Base-by-base conservation (phyloP, 2,113 vertebrate species). In the Catagonus wagneri region DNA sequence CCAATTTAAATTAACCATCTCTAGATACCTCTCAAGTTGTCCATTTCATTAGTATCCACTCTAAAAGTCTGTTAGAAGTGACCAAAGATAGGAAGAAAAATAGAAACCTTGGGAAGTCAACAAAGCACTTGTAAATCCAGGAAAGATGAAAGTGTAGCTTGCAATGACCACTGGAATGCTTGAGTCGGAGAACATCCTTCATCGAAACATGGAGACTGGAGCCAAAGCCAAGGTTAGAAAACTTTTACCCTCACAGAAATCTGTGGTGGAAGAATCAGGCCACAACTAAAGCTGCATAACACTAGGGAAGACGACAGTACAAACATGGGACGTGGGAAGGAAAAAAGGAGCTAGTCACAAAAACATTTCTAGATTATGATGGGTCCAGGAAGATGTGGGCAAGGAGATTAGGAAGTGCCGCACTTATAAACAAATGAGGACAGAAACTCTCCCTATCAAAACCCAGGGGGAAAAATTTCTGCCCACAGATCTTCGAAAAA, bases 51-150 rank as follows among this genome's bases (percentile, higher is more conserved):
- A 74, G 32, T 29, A 81, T 79, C 68, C 5, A 58, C 61, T 52
- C 68, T 66, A 71, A 76, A 71, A 90, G 44, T 87, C 68, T 65
- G 69, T 71, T 66, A 8, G 23, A 58, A 78, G 56, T 23, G 54
- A 58, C 20, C n/a, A 44, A 78, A 76, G 63, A 69, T 76, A 54
- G 34, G 54, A 87, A 50, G 71, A 63, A 56, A 63, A 88, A 91
- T 90, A 65, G 69, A 72, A 91, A 91, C 20, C 32, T 50, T 22
- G 76, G 76, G 15, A 83, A 78, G 63, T 74, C 44, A 91, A 91
- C 34, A 74, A 79, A 72, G 52, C 32, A 7, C 36, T 72, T 66
- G 32, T 19, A 79, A 84, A 79, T 61, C 88, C 34, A 74, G 29
- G 36, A 72, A 54, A 56, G 58, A 50, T 60, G 63, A 60, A 56